Conservation (phyloP, 2,797 vertebrate genomes). For the Danionella dracula region DNA sequence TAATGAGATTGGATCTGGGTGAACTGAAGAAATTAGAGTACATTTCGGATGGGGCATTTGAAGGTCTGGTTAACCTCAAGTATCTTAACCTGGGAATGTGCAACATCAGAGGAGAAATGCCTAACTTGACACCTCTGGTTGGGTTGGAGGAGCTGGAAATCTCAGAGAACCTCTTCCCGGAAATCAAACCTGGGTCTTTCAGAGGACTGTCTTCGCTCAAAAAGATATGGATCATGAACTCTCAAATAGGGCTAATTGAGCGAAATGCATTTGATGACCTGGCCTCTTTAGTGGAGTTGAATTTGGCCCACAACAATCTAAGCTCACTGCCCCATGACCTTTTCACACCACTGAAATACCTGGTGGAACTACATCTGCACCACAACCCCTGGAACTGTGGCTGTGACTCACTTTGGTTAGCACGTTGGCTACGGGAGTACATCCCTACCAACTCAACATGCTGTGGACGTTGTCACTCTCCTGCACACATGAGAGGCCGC, state of each 20-base stretch:
- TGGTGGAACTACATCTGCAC: constrained; percentile 94
- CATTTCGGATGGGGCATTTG: constrained; percentile 95
- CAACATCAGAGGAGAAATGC: constrained; percentile 91
- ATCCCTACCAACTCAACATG: constrained; percentile 96
- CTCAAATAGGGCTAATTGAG: constrained; percentile 87
- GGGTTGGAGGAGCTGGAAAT: constrained; percentile 96
- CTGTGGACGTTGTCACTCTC: constrained; percentile 92
- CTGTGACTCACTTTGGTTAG: constrained; percentile 92
- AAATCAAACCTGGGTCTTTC: constrained; percentile 88
- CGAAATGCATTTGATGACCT: constrained; percentile 93
- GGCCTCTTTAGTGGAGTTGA: constrained; percentile 88
- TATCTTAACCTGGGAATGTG: constrained; percentile 98
- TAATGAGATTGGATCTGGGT: constrained; percentile 92
- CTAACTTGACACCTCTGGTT: constrained; percentile 86
- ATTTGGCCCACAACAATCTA: constrained; percentile 96
- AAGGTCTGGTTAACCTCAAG: constrained; percentile 95
- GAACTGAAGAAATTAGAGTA: constrained; percentile 95
- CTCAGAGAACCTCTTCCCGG: constrained; percentile 90
- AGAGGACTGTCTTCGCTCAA: constrained; percentile 85
- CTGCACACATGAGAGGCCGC: constrained; percentile 84
- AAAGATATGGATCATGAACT: constrained; percentile 98
- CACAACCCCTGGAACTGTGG: constrained; percentile 98
- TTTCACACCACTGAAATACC: constrained; percentile 85
- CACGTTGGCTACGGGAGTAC: constrained; percentile 90
- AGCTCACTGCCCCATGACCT: constrained; percentile 92